Percentiles rank a stretch among this genome's conserved stretches.
These are phyloP conservation scores for Stichopus chloronotus DNA, from an alignment of 35 echinoderm and acorn worm genomes.

Conservation along the genomic window DNA sequence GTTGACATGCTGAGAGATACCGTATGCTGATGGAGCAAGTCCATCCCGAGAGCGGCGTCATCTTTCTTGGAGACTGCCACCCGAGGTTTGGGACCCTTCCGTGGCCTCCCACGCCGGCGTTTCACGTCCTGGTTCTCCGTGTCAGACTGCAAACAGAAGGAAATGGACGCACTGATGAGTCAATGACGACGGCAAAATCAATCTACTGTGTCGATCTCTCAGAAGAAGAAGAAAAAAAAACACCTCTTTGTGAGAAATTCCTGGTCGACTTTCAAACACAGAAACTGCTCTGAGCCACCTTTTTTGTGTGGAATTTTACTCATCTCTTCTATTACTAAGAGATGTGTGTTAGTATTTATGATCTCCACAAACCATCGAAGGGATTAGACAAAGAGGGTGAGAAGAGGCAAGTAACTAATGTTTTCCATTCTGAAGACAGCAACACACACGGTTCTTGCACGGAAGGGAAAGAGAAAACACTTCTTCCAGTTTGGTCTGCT, in stretches of 20 bases:
- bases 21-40: slow-evolving; percentile 88
- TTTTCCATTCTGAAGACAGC: too few species aligned
- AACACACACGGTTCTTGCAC: too few species aligned
- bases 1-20: slow-evolving; percentile 86
- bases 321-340: too few species aligned
- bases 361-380: too few species aligned
- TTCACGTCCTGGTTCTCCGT: slow-evolving; percentile 51
- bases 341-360: too few species aligned
- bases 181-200: background rate
- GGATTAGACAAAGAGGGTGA: too few species aligned
- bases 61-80: slow-evolving; percentile 54
- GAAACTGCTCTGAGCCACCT: too few species aligned
- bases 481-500: background rate
- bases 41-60: slow-evolving; percentile 74
- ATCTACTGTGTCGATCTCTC: too few species aligned
- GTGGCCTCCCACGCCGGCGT: slow-evolving; percentile 65
- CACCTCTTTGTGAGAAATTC: background rate
- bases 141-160: slow-evolving; percentile 17
- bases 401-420: too few species aligned
- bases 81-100: slow-evolving; percentile 22
- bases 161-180: background rate
- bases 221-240: background rate
- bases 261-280: too few species aligned
- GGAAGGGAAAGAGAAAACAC: too few species aligned
- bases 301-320: too few species aligned